Percentiles rank a stretch among this genome's conserved stretches.
These are phyloP conservation scores for Drosophila quasianomalipes DNA, from an alignment of 2,888 invertebrate species.

Conservation along the genomic window DNA sequence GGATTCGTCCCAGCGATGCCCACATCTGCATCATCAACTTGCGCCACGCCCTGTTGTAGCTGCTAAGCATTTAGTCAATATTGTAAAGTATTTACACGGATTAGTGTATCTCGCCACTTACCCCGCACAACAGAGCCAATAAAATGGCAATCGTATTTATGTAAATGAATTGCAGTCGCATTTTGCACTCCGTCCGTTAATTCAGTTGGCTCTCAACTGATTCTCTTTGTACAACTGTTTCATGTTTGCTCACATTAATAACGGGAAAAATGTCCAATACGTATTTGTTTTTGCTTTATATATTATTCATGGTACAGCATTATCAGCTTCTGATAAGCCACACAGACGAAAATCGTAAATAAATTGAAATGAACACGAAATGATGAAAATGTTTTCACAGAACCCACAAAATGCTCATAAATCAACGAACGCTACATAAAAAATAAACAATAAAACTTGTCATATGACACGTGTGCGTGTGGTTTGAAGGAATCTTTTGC, in stretches of 20 bases:
- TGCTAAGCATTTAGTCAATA: constrained; percentile 28
- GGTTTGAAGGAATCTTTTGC: not conserved
- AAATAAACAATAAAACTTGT: constrained; percentile 27
- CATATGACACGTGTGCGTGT: constrained; percentile 13
- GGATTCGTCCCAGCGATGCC: constrained; percentile 39
- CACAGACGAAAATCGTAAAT: constrained; percentile 17
- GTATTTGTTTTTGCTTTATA: constrained; percentile 32
- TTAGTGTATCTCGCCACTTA: constrained; percentile 12
- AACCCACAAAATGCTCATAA: constrained; percentile 40
- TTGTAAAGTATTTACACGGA: not conserved
- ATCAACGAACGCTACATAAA: constrained; percentile 44
- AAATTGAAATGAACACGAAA: constrained; percentile 41
- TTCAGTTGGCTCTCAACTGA: constrained; percentile 8
- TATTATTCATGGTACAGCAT: constrained; percentile 38
- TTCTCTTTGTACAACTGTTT: constrained; percentile 32
- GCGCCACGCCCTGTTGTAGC: constrained; percentile 45
- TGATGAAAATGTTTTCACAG: constrained; percentile 29
- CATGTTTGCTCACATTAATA: constrained; percentile 33
- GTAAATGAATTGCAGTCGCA: constrained; percentile 44
- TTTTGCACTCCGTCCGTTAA: constrained; percentile 32
- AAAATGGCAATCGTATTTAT: constrained; percentile 39
- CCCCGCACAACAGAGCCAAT: constrained; percentile 42
- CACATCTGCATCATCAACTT: constrained; percentile 29
- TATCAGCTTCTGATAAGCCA: constrained; percentile 58
- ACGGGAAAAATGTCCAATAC: constrained; percentile 22